These are phyloP conservation scores for Pseudopodoces humilis DNA, from an alignment of 2,113 vertebrate species.

Conservation along the genomic window DNA sequence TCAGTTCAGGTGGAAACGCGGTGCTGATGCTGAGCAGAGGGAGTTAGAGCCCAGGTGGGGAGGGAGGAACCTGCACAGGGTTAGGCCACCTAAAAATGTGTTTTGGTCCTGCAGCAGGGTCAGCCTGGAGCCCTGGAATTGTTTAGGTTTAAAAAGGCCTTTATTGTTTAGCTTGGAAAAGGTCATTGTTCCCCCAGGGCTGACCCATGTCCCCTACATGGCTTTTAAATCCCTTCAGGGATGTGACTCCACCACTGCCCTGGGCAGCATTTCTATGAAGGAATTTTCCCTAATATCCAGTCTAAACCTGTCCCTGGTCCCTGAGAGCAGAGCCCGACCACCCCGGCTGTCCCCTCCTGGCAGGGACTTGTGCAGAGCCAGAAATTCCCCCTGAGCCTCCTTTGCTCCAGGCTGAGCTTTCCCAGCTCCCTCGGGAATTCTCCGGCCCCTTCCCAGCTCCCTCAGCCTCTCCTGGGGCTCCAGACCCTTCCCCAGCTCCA, in stretches of 20 bases:
- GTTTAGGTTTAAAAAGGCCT: background rate
- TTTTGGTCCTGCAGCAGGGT: background rate
- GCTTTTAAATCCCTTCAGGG: background rate
- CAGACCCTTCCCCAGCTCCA: fast-evolving
- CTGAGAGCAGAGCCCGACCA: background rate
- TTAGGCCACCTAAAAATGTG: background rate
- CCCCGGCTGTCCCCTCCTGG: background rate
- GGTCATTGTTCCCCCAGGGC: background rate
- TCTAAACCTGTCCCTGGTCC: background rate
- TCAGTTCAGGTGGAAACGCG: fast-evolving
- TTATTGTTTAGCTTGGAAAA: too few relatives aligned
- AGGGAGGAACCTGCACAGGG: background rate
- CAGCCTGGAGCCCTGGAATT: background rate
- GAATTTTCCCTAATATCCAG: fast-evolving
- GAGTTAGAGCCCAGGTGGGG: background rate
- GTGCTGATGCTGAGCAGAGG: background rate
- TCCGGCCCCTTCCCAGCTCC: background rate
- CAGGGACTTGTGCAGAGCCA: background rate
- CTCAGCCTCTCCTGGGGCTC: background rate
- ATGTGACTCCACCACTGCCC: too few relatives aligned
- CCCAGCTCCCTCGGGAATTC: background rate
- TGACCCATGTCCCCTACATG: fast-evolving
- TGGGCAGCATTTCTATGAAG: background rate
- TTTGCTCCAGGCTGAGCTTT: background rate
- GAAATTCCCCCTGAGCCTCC: background rate